Evolutionary conservation across 1,140 invertebrate genomes (phyloP), one percentile per base, ranked within the genome.

Genomic region (Notospermus geniculatus): DNA sequence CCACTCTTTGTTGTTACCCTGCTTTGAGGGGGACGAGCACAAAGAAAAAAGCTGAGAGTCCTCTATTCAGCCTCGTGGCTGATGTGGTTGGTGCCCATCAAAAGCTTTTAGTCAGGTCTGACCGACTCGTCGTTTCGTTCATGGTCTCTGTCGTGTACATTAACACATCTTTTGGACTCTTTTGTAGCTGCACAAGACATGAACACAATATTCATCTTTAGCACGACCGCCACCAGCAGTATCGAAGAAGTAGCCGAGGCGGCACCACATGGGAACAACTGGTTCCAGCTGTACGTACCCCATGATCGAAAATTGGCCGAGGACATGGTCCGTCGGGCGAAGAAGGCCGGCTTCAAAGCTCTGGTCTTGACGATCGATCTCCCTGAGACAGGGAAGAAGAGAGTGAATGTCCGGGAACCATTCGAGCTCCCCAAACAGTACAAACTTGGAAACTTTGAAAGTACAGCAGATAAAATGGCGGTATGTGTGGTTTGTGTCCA

Each of bases 341-440:
- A 96, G 78, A 85, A 82, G 59, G 86, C 88, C n/a, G 92, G 91
- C 23, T 97, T 88, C 72, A 89, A 89, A 79, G 94, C 93, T 1
- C 78, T 97, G 0, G 92, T 92, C 0, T 73, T 97, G 0, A 97
- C 95, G 0, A 89, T 97, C 0, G 95, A 97, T 79, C 89, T 92
- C 1, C 91, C 92, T 0, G 71, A 89, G 1, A 91, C 95, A 78
- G 95, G 94, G 0, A 82, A 89, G 23, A 81, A 93, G 52, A 83
- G 89, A 43, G 87, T 87, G 0, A 92, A 96, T 81, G 78, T 89
- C 1, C 85, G 87, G 62, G 95, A 97, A 76, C 89, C 89, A 75
- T 97, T 97, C 77, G 79, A 84, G 32, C 77, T 97, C 17, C 93
- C 93, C 0, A 71, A 82, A 25, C 90, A 95, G 82, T 81, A 94